These are phyloP conservation scores for Corythoichthys intestinalis DNA, from an alignment of 2,113 vertebrate species.

Conservation along the genomic window DNA sequence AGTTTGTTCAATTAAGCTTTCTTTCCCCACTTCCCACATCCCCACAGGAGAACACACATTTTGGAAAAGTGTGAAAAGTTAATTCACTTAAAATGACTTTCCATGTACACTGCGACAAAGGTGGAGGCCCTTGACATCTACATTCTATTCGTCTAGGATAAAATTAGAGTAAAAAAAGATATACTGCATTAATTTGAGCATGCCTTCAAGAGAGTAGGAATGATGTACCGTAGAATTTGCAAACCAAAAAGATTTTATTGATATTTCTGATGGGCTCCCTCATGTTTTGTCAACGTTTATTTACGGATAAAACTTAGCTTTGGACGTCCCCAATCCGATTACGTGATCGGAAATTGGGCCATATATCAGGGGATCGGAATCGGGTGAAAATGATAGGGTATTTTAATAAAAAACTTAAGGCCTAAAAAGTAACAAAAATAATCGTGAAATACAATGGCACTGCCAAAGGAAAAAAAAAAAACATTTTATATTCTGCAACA, in stretches of 20 bases:
- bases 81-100: constrained; percentile 34
- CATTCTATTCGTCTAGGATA: neutral
- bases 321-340: neutral
- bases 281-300: neutral
- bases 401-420: no score
- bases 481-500: no score
- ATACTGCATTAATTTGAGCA: neutral
- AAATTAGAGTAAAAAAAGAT: neutral
- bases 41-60: constrained; percentile 42
- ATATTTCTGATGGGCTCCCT: neutral
- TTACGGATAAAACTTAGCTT: neutral
- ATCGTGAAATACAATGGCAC: no score
- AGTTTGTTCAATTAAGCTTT: constrained; percentile 77
- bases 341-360: no score
- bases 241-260: neutral
- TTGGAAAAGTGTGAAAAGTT: constrained; percentile 44
- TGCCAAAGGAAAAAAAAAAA: no score
- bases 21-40: constrained; percentile 59
- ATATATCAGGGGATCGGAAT: no score
- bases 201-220: neutral
- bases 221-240: neutral
- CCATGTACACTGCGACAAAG: constrained; percentile 16
- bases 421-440: no score
- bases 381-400: no score
- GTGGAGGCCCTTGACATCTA: constrained; percentile 8